Base-by-base conservation (phyloP, 2,113 vertebrate genomes). In the Megaceryle torquata region DNA sequence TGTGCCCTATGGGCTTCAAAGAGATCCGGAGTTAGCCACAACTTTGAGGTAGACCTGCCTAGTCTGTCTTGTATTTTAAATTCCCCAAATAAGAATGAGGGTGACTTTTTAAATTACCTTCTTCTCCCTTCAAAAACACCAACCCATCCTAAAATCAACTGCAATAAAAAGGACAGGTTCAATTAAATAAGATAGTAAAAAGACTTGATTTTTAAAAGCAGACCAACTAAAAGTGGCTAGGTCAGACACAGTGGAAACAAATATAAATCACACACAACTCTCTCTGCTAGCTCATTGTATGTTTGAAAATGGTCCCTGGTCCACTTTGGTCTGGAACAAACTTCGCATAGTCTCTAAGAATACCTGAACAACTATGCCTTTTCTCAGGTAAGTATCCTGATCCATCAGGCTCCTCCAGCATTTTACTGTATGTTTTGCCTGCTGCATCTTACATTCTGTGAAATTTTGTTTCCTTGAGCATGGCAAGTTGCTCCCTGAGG, bases 61-160 rank as follows among this genome's bases (percentile, higher is more conserved):
- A 61, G 3, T 13, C 19, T 56, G 33, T 21, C 26, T 60, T 10
- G 5, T 80, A 2, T 37, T 56, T 14, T n/a, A 46, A 90, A 48
- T 60, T 71, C 13, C 70, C 22, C 33, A 80, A 43, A 48, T 28
- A 80, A 67, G 20, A 72, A 80, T 2, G 1, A 90, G 76, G 26
- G 15, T 41, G 5, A 50, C 3, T 72, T 76, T 60, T 25, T 5
- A 56, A 64, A 2, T 68, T 65, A 53, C 3, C 6, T 21, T 1
- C 1, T 1, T 4, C 1, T 39, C 4, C 4, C 31, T 1, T 2
- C 0, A 0, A 11, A 59, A 28, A 50, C 19, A 4, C 0, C 25
- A 74, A 7, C 13, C 12, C 46, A 59, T 37, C 13, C 7, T 17
- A 13, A 79, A 76, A 41, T 15, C 7, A 11, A 63, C 22, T 13